These are phyloP conservation scores for Arizona elegans DNA, from an alignment of 2,113 vertebrate genomes.

Conservation along the genomic window DNA sequence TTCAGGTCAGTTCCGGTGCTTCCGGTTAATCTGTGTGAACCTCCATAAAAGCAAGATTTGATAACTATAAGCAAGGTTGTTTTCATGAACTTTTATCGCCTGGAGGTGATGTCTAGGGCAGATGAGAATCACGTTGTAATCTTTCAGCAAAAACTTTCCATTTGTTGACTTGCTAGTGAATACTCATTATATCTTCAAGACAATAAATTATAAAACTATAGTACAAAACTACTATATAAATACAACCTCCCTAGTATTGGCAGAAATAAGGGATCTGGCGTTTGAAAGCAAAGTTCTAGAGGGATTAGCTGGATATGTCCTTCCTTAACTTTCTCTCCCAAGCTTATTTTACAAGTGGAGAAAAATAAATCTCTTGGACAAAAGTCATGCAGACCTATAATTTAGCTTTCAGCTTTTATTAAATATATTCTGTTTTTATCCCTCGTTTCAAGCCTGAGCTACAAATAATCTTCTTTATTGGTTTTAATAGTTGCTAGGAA, in stretches of 20 bases:
- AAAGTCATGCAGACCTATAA: neutral
- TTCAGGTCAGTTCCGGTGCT: neutral
- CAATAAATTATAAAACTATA: neutral
- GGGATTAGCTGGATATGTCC: neutral
- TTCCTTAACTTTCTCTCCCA: too few relatives aligned
- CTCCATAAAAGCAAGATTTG: neutral
- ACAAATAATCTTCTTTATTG: neutral
- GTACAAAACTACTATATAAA: neutral
- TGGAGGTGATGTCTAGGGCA: neutral
- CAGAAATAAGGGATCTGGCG: neutral
- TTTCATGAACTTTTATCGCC: neutral
- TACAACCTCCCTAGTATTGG: neutral
- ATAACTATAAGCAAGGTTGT: neutral
- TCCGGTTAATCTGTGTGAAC: neutral
- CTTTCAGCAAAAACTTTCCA: neutral
- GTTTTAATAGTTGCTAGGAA: neutral
- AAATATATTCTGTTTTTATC: neutral
- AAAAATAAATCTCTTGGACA: neutral
- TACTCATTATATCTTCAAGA: neutral
- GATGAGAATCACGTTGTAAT: neutral
- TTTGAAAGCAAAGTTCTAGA: neutral
- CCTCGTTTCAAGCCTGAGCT: neutral
- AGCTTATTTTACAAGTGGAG: neutral
- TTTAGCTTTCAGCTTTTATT: neutral
- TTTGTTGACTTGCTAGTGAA: neutral